These are phyloP conservation scores for Leucozona laternaria DNA, from an alignment of 2,888 invertebrate species.

Conservation along the genomic window DNA sequence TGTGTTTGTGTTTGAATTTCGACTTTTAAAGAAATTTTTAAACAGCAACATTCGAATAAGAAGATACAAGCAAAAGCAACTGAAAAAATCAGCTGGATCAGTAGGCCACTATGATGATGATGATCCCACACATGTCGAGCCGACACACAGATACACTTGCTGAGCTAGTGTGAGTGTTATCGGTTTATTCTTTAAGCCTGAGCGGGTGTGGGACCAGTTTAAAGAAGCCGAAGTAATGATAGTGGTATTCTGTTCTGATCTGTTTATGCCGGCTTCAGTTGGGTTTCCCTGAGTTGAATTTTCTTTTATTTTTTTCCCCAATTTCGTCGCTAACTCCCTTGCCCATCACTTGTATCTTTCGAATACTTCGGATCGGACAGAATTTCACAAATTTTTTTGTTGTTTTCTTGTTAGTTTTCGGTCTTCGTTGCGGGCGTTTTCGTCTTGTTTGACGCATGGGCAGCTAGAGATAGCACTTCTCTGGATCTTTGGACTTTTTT, in stretches of 20 bases:
- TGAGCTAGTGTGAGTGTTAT: constrained; percentile 58
- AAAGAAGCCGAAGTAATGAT: constrained; percentile 55
- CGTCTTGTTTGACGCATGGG: constrained; percentile 60
- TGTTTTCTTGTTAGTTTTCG: constrained; percentile 8
- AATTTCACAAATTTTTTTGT: constrained; percentile 27
- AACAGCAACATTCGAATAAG: constrained; percentile 38
- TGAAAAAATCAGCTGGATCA: constrained; percentile 72
- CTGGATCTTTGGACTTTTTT: constrained; percentile 60
- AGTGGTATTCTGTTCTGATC: constrained; percentile 43
- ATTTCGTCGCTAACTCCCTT: constrained; percentile 27
- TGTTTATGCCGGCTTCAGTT: constrained; percentile 65
- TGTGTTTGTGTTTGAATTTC: neutral
- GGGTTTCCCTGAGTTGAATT: constrained; percentile 54
- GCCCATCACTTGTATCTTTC: constrained; percentile 33
- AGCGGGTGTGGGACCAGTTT: constrained; percentile 52
- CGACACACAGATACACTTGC: constrained; percentile 28
- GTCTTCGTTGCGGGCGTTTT: constrained; percentile 44
- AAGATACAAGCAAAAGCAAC: constrained; percentile 29
- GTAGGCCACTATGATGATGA: constrained; percentile 61
- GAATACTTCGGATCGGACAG: constrained; percentile 22
- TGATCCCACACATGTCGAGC: constrained; percentile 41
- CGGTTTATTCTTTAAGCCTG: constrained; percentile 1
- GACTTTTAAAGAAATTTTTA: constrained; percentile 12
- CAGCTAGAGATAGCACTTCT: constrained; percentile 64
- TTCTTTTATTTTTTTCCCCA: constrained; percentile 20